Evolutionary conservation across 2,888 invertebrate genomes (phyloP).

Genomic region (Diabrotica balteata): DNA sequence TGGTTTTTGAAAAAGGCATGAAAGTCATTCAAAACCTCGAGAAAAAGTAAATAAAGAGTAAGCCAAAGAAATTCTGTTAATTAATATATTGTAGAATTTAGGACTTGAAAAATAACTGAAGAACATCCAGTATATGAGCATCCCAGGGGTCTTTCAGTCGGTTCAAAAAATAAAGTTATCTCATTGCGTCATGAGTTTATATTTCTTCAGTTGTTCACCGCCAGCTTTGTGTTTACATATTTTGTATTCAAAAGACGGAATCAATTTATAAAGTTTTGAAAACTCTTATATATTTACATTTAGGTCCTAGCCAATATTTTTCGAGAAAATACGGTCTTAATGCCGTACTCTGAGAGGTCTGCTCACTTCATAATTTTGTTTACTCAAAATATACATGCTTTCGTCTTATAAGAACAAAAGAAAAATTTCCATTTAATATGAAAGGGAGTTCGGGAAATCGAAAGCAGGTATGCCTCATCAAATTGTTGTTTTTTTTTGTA

Average conservation of each 20-base stretch:
- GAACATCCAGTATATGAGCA: too few relatives aligned
- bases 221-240: slow-evolving; percentile 26
- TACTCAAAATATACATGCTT: slow-evolving; percentile 13
- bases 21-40: too few relatives aligned
- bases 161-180: slow-evolving; percentile 12
- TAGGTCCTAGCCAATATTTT: slow-evolving; percentile 23
- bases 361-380: slow-evolving; percentile 20
- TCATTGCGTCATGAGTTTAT: slow-evolving; percentile 15
- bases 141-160: not conserved
- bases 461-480: not conserved
- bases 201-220: slow-evolving; percentile 20
- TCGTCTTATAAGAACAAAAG: slow-evolving; percentile 10
- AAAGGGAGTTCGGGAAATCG: slow-evolving; percentile 1
- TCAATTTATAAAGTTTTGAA: slow-evolving; percentile 23
- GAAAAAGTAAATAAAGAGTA: too few relatives aligned
- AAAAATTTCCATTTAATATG: slow-evolving; percentile 17
- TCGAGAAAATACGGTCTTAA: slow-evolving; percentile 21
- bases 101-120: too few relatives aligned
- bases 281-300: slow-evolving; percentile 27
- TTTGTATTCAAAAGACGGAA: slow-evolving; percentile 24
- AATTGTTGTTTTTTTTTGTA: too few relatives aligned
- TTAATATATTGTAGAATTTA: too few relatives aligned
- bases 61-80: too few relatives aligned
- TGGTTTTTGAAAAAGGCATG: too few relatives aligned
- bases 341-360: slow-evolving; percentile 10